Base-by-base conservation (phyloP, 2,888 invertebrate species). In the Tyria jacobaeae region DNA sequence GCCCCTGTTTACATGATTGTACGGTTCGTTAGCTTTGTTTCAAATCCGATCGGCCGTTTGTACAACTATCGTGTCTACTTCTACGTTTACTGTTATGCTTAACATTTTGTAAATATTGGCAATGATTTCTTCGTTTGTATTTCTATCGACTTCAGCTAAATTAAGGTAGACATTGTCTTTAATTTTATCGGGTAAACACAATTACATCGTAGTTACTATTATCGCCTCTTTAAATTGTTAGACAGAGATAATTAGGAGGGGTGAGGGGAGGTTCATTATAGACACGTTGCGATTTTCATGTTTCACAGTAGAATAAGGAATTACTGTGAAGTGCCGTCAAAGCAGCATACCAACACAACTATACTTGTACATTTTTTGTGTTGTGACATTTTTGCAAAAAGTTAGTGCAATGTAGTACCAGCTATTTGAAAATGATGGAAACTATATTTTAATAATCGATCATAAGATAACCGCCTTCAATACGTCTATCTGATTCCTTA, bases 21-120 rank as follows among this genome's bases (percentile, higher is more conserved):
- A 84, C 90, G 93, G 92, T 94, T 94, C 93, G 93, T 94, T 94
- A 94, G 92, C 91, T 92, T 92, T 92, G 92, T 92, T 93, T 89
- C 92, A 87, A 90, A 91, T 90, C 88, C 89, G 89, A 94, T 93
- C 89, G 84, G 71, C 79, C 77, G 76, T 72, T 75, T 76, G 75
- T 73, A 78, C 76, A 66, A 73, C 71, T 70, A 55, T 54, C 65
- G 69, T 50, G 44, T 58, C 61, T 71, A 73, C 70, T 76, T 72
- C 57, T 67, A 63, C 52, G 59, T 66, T 66, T 60, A 61, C 66
- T 67, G 68, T 68, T 69, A 54, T 57, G 60, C 47, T 59, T 51
- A 50, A 56, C 51, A 37, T 59, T 63, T 55, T 44, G 57, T 62
- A 44, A 62, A 52, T 50, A 57, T 57, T 57, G 56, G 31, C 24